These are phyloP conservation scores for Pterocles gutturalis DNA, from an alignment of 2,113 vertebrate genomes.

Conservation along the genomic window DNA sequence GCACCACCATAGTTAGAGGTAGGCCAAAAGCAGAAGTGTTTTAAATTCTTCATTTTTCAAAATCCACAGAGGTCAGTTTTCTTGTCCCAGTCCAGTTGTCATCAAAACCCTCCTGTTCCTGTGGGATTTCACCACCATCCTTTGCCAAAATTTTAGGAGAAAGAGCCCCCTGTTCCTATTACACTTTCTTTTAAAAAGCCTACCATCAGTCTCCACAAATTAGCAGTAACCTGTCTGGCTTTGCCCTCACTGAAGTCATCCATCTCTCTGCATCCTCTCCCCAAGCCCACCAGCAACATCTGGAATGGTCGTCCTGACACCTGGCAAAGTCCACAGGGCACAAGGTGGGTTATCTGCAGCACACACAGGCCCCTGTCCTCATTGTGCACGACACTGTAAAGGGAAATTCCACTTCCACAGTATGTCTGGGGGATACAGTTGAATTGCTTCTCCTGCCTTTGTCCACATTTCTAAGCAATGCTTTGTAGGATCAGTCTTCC, in stretches of 20 bases:
- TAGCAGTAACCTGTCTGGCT: background rate
- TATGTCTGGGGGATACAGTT: background rate
- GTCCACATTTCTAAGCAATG: background rate
- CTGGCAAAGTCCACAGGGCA: background rate
- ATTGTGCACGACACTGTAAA: background rate
- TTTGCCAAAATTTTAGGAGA: background rate
- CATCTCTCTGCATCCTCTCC: background rate
- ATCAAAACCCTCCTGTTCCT: background rate
- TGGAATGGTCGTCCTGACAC: background rate
- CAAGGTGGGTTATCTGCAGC: background rate
- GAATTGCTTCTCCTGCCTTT: conserved; percentile 15
- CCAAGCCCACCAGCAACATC: background rate
- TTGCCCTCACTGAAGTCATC: background rate
- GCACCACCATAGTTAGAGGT: background rate
- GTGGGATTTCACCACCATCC: background rate
- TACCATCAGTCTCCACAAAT: background rate
- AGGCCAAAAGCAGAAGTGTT: background rate
- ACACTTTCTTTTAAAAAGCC: background rate
- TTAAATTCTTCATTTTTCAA: background rate
- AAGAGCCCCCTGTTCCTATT: background rate
- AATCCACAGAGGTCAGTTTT: background rate
- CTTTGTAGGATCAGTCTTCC: background rate
- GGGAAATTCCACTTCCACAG: background rate
- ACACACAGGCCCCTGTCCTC: background rate
- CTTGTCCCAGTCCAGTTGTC: background rate